phyloP scores from a whole-genome alignment of 2,888 invertebrate genomes.

The Orthonychiurus folsomi region DNA sequence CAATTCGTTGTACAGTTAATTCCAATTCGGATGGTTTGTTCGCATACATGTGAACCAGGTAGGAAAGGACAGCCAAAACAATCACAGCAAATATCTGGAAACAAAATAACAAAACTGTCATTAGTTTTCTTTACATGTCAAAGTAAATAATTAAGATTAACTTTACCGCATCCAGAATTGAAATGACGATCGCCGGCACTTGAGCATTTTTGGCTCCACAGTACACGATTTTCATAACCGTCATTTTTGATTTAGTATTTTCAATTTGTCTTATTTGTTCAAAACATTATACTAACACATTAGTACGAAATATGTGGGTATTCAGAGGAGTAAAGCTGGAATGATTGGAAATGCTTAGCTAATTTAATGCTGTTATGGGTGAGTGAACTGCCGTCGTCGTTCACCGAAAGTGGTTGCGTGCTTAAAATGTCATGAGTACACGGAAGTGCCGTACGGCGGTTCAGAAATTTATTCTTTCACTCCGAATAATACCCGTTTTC shows the following conservation, averaged over 20 bases:
- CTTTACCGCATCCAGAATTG: conserved; percentile 12
- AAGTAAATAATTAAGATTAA: not conserved
- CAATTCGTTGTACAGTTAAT: conserved; percentile 10
- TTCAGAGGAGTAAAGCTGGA: too few species aligned
- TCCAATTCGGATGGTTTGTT: conserved; percentile 12
- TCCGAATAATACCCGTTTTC: too few species aligned
- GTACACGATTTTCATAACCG: conserved; percentile 6
- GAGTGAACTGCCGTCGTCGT: too few species aligned
- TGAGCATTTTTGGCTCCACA: conserved; percentile 11
- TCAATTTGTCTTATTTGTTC: not conserved
- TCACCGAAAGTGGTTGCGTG: too few species aligned
- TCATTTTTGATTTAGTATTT: conserved; percentile 2
- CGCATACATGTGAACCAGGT: conserved; percentile 4
- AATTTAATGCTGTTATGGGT: too few species aligned
- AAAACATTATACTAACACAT: not conserved
- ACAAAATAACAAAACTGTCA: not conserved
- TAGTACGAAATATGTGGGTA: too few species aligned
- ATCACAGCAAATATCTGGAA: conserved; percentile 7
- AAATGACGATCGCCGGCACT: conserved; percentile 9
- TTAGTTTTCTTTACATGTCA: not conserved
- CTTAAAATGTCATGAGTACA: too few species aligned
- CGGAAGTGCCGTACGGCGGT: too few species aligned
- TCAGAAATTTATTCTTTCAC: too few species aligned
- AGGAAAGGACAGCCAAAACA: conserved; percentile 8
- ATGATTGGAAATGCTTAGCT: too few species aligned